phyloP scores from a whole-genome alignment of 1,140 invertebrate species.

The Drosophila ananassae region DNA sequence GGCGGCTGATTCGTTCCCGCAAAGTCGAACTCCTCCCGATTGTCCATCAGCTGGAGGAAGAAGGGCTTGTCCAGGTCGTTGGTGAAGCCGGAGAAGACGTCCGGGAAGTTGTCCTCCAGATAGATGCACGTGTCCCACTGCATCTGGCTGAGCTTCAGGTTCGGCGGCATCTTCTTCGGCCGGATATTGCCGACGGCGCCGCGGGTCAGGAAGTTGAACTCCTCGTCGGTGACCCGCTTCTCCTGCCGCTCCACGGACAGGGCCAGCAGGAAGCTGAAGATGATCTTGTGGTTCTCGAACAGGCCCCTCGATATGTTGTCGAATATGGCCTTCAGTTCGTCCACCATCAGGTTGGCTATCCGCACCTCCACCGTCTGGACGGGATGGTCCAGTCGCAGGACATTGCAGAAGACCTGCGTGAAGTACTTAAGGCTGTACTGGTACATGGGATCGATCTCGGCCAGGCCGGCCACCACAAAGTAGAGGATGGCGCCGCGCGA shows the following conservation, averaged over 20 bases:
- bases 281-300: slow-evolving; percentile 96
- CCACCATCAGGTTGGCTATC: slow-evolving; percentile 88
- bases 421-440: slow-evolving; percentile 97
- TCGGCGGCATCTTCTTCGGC: slow-evolving; percentile 38
- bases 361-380: slow-evolving; percentile 86
- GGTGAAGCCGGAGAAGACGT: slow-evolving; percentile 85
- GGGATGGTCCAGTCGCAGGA: slow-evolving; percentile 88
- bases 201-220: slow-evolving; percentile 62
- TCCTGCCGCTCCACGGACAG: slow-evolving; percentile 89
- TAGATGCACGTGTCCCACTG: slow-evolving; percentile 88
- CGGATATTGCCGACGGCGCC: slow-evolving; percentile 81
- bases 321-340: slow-evolving; percentile 93
- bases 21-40: slow-evolving; percentile 75
- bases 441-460: slow-evolving; percentile 97
- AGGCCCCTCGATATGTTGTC: slow-evolving; percentile 94
- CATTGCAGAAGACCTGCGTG: slow-evolving; percentile 90
- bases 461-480: slow-evolving; percentile 94
- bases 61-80: slow-evolving; percentile 86
- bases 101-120: slow-evolving; percentile 85
- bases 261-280: slow-evolving; percentile 94
- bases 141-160: slow-evolving; percentile 51
- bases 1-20: slow-evolving; percentile 16
- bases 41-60: slow-evolving; percentile 86
- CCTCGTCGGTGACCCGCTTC: slow-evolving; percentile 61
- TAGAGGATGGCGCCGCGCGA: slow-evolving; percentile 94